Percentiles rank a stretch among this genome's conserved stretches.
Conservation (phyloP, 1,140 invertebrate genomes). For the Brachionus manjavacas region DNA sequence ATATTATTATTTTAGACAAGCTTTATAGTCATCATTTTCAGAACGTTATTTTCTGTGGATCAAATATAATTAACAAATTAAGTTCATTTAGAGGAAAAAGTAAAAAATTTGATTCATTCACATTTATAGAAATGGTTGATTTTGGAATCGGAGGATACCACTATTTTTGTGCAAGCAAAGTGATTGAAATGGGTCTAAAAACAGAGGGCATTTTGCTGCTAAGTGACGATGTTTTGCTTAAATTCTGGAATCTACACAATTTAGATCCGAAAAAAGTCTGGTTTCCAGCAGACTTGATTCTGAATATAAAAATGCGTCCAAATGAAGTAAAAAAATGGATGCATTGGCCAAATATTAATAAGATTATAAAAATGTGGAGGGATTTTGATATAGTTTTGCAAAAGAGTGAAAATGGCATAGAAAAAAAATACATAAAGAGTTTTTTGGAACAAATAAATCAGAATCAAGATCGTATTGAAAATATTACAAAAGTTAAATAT, state of each 20-base stretch:
- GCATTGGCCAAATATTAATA: not conserved
- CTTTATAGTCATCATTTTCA: not conserved
- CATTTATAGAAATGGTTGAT: not conserved
- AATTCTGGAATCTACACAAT: not conserved
- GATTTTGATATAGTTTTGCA: not conserved
- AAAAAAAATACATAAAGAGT: not conserved
- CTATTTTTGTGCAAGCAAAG: not conserved
- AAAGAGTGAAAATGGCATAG: not conserved
- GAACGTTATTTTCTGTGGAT: not conserved
- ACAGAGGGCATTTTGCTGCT: not conserved
- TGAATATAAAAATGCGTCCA: not conserved
- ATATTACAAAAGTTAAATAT: not conserved
- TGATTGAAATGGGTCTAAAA: not conserved
- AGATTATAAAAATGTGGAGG: not conserved
- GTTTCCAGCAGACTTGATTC: not conserved
- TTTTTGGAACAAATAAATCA: not conserved
- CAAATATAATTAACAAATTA: not conserved
- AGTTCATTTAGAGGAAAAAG: not conserved
- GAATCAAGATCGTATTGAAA: not conserved
- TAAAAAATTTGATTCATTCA: not conserved
- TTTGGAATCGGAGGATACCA: not conserved
- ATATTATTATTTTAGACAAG: not conserved
- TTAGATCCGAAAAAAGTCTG: not conserved
- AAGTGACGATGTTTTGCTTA: not conserved
- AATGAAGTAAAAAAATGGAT: not conserved